A percentile compares a stretch with the other conserved stretches of the same genome.
phyloP scores from a whole-genome alignment of 2,888 invertebrate genomes.

The Taenaris catops region DNA sequence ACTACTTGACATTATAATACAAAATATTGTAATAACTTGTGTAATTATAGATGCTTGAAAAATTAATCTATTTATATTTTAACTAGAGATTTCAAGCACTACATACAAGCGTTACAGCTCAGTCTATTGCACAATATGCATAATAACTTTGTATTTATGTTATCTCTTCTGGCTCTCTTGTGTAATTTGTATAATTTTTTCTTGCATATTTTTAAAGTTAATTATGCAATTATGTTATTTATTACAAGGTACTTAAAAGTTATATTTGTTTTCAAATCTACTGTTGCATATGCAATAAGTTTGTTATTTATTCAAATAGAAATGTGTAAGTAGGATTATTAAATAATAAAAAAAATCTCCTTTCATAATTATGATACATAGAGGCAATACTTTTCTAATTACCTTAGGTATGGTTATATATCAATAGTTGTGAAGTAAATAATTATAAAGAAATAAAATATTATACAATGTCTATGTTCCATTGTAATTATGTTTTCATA shows the following conservation, averaged over 20 bases:
- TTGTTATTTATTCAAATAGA: conserved; percentile 51
- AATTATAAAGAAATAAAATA: conserved; percentile 41
- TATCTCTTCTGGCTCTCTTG: conserved; percentile 60
- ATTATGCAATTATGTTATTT: conserved; percentile 37
- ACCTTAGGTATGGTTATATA: conserved; percentile 72
- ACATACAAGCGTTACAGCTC: conserved; percentile 58
- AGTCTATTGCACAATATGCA: conserved; percentile 56
- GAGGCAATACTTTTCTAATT: conserved; percentile 76
- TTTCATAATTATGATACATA: conserved; percentile 63
- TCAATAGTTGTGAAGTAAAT: conserved; percentile 70
- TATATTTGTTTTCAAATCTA: conserved; percentile 32
- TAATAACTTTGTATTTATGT: conserved; percentile 40
- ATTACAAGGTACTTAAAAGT: conserved; percentile 64
- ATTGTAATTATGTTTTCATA: conserved; percentile 12
- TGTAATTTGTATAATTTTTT: conserved; percentile 43
- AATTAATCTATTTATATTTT: conserved; percentile 64
- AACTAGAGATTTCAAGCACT: conserved; percentile 68
- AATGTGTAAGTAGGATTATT: conserved; percentile 37
- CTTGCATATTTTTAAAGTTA: conserved; percentile 30
- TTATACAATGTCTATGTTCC: conserved; percentile 22
- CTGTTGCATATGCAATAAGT: conserved; percentile 46
- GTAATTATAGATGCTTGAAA: conserved; percentile 68
- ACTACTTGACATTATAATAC: conserved; percentile 49
- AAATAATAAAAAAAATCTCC: conserved; percentile 54
- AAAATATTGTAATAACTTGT: conserved; percentile 48